These are phyloP conservation scores for Eledona agricola DNA, from an alignment of 2,888 invertebrate species.

Conservation along the genomic window DNA sequence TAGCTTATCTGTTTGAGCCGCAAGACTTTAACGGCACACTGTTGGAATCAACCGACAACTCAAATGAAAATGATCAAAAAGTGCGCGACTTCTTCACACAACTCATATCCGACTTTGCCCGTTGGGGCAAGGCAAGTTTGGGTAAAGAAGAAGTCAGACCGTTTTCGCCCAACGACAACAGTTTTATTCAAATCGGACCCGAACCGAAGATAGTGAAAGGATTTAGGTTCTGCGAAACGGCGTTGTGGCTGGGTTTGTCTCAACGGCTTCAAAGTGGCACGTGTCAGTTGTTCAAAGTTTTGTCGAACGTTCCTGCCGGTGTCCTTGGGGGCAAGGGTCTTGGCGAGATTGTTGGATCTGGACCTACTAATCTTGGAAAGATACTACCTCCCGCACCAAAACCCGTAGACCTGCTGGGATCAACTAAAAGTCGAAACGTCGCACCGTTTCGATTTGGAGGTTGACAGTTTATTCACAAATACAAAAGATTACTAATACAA, in stretches of 20 bases:
- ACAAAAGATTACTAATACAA: conserved; percentile 3
- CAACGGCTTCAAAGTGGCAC: conserved; percentile 67
- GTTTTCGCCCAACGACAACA: conserved; percentile 61
- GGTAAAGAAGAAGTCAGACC: conserved; percentile 59
- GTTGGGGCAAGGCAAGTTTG: conserved; percentile 61
- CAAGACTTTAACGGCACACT: conserved; percentile 69
- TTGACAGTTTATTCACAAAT: conserved; percentile 2
- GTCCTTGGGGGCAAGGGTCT: conserved; percentile 1
- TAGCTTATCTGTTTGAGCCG: conserved; percentile 76
- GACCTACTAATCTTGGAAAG: conserved; percentile 5
- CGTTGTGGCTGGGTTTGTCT: conserved; percentile 71
- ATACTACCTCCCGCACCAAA: too few relatives aligned
- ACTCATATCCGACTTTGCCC: conserved; percentile 74
- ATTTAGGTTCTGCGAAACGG: conserved; percentile 74
- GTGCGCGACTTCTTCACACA: conserved; percentile 74
- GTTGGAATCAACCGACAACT: conserved; percentile 56
- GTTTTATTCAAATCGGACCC: conserved; percentile 67
- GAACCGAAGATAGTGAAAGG: conserved; percentile 62
- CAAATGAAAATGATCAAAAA: conserved; percentile 67
- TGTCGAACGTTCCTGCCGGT: conserved; percentile 38
- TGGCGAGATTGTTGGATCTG: conserved; percentile 10
- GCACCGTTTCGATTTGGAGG: conserved; percentile 10
- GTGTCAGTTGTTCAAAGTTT: conserved; percentile 62
- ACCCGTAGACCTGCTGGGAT: background rate
- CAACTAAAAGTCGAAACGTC: conserved; percentile 2